Conservation (phyloP, 2,888 invertebrate species). For the Sphaerophoria rueppellii region DNA sequence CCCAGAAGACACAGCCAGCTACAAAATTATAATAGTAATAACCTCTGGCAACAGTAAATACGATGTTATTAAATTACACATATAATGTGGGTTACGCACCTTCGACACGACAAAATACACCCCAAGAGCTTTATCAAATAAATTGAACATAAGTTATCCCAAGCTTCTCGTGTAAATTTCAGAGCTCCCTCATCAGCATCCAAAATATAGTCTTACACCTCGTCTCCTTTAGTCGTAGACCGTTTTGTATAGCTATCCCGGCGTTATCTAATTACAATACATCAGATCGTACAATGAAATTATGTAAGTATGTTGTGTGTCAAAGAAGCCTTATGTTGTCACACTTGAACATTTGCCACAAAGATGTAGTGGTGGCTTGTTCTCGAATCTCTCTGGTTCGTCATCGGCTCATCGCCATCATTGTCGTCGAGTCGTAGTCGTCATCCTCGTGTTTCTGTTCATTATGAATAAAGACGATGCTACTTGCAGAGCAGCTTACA, state of each 20-base stretch:
- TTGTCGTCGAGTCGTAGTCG: not conserved
- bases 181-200: too few relatives aligned
- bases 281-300: slow-evolving; percentile 62
- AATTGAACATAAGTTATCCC: slow-evolving; percentile 39
- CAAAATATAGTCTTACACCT: not conserved
- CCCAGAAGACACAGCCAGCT: not conserved
- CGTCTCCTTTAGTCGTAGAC: not conserved
- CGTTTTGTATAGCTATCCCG: slow-evolving; percentile 20
- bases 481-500: not conserved
- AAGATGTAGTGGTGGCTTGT: not conserved
- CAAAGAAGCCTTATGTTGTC: slow-evolving; percentile 42
- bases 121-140: slow-evolving; percentile 36
- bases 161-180: not conserved
- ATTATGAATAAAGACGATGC: not conserved
- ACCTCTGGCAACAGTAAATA: slow-evolving; percentile 49
- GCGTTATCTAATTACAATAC: slow-evolving; percentile 67
- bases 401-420: not conserved
- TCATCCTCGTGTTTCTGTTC: not conserved
- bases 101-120: slow-evolving; percentile 46
- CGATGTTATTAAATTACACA: slow-evolving; percentile 62
- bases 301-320: slow-evolving; percentile 44
- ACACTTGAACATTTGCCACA: not conserved
- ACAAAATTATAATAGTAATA: slow-evolving; percentile 46
- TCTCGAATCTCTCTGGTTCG: not conserved
- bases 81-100: slow-evolving; percentile 49